Conservation (phyloP, 2,797 vertebrate genomes). For the Phylloscopus collybita region DNA sequence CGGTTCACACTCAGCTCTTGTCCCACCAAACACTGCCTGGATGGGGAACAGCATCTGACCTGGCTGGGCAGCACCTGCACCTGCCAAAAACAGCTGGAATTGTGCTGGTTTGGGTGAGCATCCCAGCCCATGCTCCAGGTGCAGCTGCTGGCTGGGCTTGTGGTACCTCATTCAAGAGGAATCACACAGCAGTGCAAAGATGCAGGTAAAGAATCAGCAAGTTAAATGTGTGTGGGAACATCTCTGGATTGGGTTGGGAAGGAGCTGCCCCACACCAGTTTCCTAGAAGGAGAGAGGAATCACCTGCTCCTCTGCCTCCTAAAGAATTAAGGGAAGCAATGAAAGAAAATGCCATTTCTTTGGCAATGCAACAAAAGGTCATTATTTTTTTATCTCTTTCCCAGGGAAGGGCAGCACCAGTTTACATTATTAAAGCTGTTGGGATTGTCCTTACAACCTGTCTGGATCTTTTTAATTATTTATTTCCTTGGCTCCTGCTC, state of each 20-base stretch:
- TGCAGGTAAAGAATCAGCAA: background rate
- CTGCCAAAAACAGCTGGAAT: background rate
- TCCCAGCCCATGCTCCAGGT: background rate
- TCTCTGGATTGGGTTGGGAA: background rate
- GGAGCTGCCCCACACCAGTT: fast-evolving
- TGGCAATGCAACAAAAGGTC: constrained; percentile 49
- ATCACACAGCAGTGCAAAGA: background rate
- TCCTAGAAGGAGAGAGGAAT: background rate
- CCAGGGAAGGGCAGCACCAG: background rate
- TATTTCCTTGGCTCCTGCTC: background rate
- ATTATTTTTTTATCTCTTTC: background rate
- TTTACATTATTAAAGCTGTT: constrained; percentile 67
- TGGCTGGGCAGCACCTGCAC: background rate
- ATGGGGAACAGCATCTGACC: background rate
- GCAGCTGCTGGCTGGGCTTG: background rate
- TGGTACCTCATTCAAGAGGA: background rate
- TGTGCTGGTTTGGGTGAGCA: background rate
- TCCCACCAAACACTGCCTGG: background rate
- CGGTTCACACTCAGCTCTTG: fast-evolving
- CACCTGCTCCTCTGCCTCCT: background rate
- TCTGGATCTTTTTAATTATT: background rate
- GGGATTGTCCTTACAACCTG: constrained; percentile 10
- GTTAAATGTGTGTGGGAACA: background rate
- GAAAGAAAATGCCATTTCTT: constrained; percentile 62
- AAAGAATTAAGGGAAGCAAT: background rate